Evolutionary conservation across 2,113 vertebrate species (phyloP).

Genomic region (Urocitellus parryii): DNA sequence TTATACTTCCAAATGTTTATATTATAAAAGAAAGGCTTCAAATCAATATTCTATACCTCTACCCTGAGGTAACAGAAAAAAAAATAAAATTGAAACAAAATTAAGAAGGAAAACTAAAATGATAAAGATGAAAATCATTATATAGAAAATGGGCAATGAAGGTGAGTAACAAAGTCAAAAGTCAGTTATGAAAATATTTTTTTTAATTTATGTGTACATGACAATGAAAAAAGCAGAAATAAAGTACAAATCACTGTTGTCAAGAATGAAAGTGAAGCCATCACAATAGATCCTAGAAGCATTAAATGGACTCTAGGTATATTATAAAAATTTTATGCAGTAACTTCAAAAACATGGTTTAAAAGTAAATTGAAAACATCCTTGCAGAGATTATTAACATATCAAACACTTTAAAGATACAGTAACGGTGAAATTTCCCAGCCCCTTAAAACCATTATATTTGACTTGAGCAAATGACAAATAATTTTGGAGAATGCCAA

Average conservation of each 20-base stretch:
- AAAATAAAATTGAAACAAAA: slow-evolving; percentile 24
- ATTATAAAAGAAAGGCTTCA: not conserved
- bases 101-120: slow-evolving; percentile 18
- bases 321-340: not conserved
- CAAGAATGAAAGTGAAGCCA: not conserved
- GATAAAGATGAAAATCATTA: slow-evolving; percentile 1
- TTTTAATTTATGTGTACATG: too few relatives aligned
- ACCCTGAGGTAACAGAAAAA: slow-evolving; percentile 8
- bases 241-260: not conserved
- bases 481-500: slow-evolving; percentile 5
- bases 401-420: slow-evolving; percentile 29
- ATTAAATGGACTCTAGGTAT: not conserved
- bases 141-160: not conserved
- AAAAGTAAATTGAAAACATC: not conserved
- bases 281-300: not conserved
- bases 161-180: not conserved
- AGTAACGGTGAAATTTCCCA: not conserved
- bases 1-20: slow-evolving; percentile 32
- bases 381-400: not conserved
- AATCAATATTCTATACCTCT: not conserved
- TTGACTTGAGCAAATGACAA: not conserved
- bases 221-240: not conserved
- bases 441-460: not conserved
- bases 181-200: not conserved
- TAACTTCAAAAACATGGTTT: not conserved